phyloP scores from a whole-genome alignment of 2,797 vertebrate species.

The Knipowitschia caucasica region DNA sequence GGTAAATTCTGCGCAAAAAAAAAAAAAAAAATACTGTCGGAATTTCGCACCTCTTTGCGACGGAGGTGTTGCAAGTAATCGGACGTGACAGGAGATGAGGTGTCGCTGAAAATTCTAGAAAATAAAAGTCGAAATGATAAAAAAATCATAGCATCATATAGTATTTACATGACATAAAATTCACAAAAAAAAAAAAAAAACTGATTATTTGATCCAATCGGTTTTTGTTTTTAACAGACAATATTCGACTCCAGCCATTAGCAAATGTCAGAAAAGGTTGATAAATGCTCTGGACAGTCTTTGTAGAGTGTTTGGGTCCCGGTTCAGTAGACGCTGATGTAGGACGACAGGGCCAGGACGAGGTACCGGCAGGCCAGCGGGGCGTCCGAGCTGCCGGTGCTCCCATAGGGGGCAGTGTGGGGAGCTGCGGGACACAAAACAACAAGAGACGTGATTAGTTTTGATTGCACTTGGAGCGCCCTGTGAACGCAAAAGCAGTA shows the following conservation, averaged over 20 bases:
- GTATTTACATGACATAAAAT: constrained; percentile 81
- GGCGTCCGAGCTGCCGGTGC: constrained; percentile 86
- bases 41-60: constrained; percentile 70
- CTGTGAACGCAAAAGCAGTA: constrained; percentile 29
- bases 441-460: constrained; percentile 72
- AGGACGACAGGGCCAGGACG: constrained; percentile 90
- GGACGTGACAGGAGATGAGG: constrained; percentile 73
- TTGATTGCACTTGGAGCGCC: constrained; percentile 55
- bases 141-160: constrained; percentile 80
- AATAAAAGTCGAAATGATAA: constrained; percentile 57
- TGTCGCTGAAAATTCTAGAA: constrained; percentile 77
- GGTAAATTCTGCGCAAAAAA: constrained; percentile 69
- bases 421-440: constrained; percentile 84
- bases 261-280: constrained; percentile 86
- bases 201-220: constrained; percentile 86
- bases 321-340: constrained; percentile 94
- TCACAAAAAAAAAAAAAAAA: constrained; percentile 75
- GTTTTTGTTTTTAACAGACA: constrained; percentile 85
- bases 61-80: constrained; percentile 68
- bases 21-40: constrained; percentile 86
- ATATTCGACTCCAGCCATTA: constrained; percentile 88
- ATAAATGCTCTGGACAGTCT: constrained; percentile 92
- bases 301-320: constrained; percentile 84
- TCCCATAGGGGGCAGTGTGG: constrained; percentile 94
- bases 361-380: constrained; percentile 93